Evolutionary conservation across 2,888 invertebrate species (phyloP), one percentile per base, ranked within the genome.

Genomic region (Limnephilus auricula): DNA sequence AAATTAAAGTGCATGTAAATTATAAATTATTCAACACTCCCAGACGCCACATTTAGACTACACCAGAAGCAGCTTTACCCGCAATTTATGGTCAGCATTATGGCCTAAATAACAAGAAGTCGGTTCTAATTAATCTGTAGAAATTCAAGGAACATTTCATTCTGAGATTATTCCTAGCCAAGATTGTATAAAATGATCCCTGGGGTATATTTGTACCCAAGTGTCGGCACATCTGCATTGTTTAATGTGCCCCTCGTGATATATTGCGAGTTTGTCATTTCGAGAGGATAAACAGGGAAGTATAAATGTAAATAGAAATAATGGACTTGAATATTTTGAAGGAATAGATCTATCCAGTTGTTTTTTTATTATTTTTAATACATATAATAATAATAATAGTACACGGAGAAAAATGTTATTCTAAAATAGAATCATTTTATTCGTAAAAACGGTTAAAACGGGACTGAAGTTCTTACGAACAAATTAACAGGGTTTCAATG

Each of bases 91-190:
- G 88, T 82, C 79, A 85, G 37, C 90, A 79, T 50, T 90, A 65
- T 88, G 79, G 86, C 65, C 90, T 92, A 92, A 92, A 92, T 92
- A 92, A 92, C 92, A 86, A 84, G 65, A 65, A 65, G 65, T 83
- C 78, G 50, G 82, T 88, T 50, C 88, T 90, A 90, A 92, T 92
- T 92, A 85, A 84, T 92, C 89, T 84, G 90, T 37, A 84, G 85
- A 90, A 32, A 90, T 90, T 90, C 50, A 40, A 31, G 78, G 83
- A 30, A 90, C 84, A 85, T 78, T 84, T 90, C 90, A 90, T 34
- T 84, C 84, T 37, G 50, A 37, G 32, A 82, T 82, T 82, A 32
- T 82, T 82, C 32, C 82, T 65, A 65, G 65, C 65, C 65, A 65
- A 65, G 25, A 65, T 65, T 65, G n/a, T 65, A 65, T 65, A 65